phyloP scores from a whole-genome alignment of 2,797 vertebrate species.

The Dermochelys coriacea region DNA sequence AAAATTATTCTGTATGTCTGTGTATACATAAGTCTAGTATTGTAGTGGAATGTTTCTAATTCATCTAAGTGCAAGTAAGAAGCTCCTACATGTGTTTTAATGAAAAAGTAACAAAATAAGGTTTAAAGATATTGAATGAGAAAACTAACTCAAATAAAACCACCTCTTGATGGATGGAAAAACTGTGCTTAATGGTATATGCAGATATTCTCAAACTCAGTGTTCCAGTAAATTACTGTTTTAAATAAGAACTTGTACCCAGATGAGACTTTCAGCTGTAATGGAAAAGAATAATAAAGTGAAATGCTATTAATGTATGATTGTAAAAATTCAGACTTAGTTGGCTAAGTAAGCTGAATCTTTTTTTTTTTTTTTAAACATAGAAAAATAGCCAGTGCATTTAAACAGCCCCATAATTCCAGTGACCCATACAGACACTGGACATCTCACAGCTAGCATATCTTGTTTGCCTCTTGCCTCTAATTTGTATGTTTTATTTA shows the following conservation, averaged over 20 bases:
- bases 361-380: constrained; percentile 14
- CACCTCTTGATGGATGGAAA: not conserved
- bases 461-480: not conserved
- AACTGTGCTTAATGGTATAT: not conserved
- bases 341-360: not conserved
- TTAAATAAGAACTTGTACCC: constrained; percentile 13
- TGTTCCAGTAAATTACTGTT: not conserved
- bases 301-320: not conserved
- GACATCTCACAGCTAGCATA: not conserved
- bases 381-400: constrained; percentile 10
- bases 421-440: not conserved
- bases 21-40: not conserved
- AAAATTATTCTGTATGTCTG: not conserved
- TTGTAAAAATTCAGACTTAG: not conserved
- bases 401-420: not conserved
- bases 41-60: constrained; percentile 9
- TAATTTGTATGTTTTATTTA: not conserved
- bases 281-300: constrained; percentile 6
- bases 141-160: not conserved
- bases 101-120: constrained; percentile 21
- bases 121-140: not conserved
- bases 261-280: not conserved
- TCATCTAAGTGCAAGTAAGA: not conserved
- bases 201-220: not conserved
- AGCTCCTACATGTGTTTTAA: not conserved